These are phyloP conservation scores for Abscondita cerata DNA, from an alignment of 2,888 invertebrate genomes.

Conservation along the genomic window DNA sequence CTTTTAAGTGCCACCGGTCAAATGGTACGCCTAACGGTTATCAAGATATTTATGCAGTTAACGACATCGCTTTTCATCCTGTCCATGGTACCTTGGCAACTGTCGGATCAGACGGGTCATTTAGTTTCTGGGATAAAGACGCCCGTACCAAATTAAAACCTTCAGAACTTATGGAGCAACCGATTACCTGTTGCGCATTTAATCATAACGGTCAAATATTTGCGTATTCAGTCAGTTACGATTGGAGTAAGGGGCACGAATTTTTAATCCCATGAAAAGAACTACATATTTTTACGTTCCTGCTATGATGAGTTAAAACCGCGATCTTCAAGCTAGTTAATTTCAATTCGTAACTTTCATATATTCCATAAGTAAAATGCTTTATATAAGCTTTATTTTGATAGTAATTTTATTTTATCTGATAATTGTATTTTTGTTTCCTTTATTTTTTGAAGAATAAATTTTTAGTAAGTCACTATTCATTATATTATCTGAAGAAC, in stretches of 20 bases:
- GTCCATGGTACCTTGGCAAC: conserved; percentile 96
- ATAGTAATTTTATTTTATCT: no score
- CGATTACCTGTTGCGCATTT: conserved; percentile 92
- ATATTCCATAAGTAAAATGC: no score
- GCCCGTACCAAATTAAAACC: conserved; percentile 97
- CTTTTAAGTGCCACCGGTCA: conserved; percentile 98
- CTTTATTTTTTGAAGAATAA: no score
- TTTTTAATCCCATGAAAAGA: conserved; percentile 93
- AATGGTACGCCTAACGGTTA: conserved; percentile 81
- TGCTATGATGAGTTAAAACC: conserved; percentile 98
- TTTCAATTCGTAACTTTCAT: no score
- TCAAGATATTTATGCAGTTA: conserved; percentile 66
- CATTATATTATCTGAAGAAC: no score
- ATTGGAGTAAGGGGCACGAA: conserved; percentile 99
- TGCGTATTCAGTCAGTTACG: conserved; percentile 96
- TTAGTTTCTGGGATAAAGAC: conserved; percentile 99
- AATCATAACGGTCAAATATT: conserved; percentile 97
- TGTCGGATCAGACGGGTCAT: conserved; percentile 96
- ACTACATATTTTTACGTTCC: conserved; percentile 90
- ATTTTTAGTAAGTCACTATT: no score
- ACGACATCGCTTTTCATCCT: conserved; percentile 87
- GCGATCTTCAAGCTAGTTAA: conserved; percentile 63
- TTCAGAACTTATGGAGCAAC: conserved; percentile 93
- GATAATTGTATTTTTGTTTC: no score
- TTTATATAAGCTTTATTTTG: no score